phyloP scores from a whole-genome alignment of 2,113 vertebrate species.

The Sialia sialis region DNA sequence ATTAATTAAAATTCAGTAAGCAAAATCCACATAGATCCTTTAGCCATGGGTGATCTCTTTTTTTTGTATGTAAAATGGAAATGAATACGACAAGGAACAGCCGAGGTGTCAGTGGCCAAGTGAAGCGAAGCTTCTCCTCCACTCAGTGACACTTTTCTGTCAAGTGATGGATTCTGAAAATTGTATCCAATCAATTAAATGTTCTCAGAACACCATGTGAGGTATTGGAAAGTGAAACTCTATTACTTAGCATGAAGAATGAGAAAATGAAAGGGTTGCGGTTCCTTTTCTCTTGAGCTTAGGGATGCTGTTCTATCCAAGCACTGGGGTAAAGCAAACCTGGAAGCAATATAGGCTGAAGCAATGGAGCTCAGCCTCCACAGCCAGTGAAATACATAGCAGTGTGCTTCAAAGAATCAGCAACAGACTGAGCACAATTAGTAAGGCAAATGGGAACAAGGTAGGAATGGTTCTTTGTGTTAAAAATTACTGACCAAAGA shows the following conservation, averaged over 20 bases:
- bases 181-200: neutral
- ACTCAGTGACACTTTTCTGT: neutral
- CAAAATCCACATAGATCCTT: neutral
- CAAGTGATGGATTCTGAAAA: neutral
- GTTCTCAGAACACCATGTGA: neutral
- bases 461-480: neutral
- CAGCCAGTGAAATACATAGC: neutral
- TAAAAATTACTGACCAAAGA: neutral
- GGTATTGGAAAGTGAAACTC: neutral
- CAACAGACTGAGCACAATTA: neutral
- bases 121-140: neutral
- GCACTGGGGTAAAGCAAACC: neutral
- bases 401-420: neutral
- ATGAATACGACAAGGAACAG: neutral
- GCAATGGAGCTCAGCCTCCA: neutral
- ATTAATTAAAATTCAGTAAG: constrained; percentile 14
- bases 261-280: neutral
- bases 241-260: neutral
- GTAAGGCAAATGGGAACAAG: neutral
- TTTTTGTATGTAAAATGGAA: neutral
- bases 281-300: neutral
- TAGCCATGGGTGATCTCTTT: neutral
- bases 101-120: constrained; percentile 23
- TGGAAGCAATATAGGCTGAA: neutral
- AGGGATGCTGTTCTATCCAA: neutral